A percentile compares a stretch with the other conserved stretches of the same genome.
Evolutionary conservation across 2,888 invertebrate species (phyloP).

Genomic region (Drosophila sordidula): DNA sequence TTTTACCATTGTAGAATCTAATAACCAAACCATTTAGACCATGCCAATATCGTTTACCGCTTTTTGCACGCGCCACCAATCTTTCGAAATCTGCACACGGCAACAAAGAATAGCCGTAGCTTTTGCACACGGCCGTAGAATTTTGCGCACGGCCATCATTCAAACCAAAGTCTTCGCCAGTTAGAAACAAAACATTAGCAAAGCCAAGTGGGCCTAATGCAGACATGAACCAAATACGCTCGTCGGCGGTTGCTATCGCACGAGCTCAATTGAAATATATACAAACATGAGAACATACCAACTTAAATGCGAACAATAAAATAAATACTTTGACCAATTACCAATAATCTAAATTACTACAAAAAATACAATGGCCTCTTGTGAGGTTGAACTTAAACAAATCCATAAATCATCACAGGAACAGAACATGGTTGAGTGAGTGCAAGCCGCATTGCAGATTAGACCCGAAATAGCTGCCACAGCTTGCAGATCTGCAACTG

Average conservation of each 20-base stretch:
- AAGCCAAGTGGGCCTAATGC: slow-evolving; percentile 66
- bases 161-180: slow-evolving; percentile 35
- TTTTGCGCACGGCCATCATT: slow-evolving; percentile 59
- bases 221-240: slow-evolving; percentile 47
- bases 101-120: slow-evolving; percentile 54
- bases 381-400: slow-evolving; percentile 23
- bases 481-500: slow-evolving; percentile 20
- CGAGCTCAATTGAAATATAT: slow-evolving; percentile 20
- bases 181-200: slow-evolving; percentile 64
- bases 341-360: slow-evolving; percentile 50
- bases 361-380: slow-evolving; percentile 23
- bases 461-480: slow-evolving; percentile 5
- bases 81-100: slow-evolving; percentile 64
- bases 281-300: slow-evolving; percentile 27
- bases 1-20: slow-evolving; percentile 20
- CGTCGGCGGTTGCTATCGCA: slow-evolving; percentile 60
- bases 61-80: slow-evolving; percentile 55
- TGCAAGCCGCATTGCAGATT: not conserved
- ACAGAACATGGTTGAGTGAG: not conserved
- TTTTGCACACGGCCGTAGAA: slow-evolving; percentile 62
- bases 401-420: slow-evolving; percentile 39
- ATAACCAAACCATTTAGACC: slow-evolving; percentile 53
- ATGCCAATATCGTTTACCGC: slow-evolving; percentile 48
- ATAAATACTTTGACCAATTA: slow-evolving; percentile 35
- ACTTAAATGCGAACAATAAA: slow-evolving; percentile 36